These are phyloP conservation scores for Chaetodon auriga DNA, from an alignment of 2,113 vertebrate species.

Conservation along the genomic window DNA sequence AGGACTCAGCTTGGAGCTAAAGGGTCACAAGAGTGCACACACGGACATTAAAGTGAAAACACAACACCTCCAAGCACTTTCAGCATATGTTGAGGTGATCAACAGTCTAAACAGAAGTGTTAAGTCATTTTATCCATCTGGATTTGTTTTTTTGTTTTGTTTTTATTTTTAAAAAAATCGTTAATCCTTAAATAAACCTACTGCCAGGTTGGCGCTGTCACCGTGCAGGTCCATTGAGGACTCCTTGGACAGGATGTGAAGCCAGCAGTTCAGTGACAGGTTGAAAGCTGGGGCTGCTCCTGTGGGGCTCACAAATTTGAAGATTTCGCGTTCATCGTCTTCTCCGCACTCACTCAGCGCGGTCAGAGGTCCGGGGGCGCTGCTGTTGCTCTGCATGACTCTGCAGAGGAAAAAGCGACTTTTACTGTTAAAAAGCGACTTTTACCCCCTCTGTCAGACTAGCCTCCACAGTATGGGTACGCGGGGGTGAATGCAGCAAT, in stretches of 20 bases:
- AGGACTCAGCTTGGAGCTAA: background rate
- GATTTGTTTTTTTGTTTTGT: too few species aligned
- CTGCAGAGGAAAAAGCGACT: background rate
- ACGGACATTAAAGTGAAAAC: too few species aligned
- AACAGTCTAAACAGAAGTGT: too few species aligned
- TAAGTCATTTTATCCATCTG: background rate
- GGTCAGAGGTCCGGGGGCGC: slow-evolving; percentile 32
- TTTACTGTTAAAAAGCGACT: background rate
- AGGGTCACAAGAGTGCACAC: background rate
- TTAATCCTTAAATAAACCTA: slow-evolving; percentile 46
- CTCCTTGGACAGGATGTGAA: slow-evolving; percentile 83
- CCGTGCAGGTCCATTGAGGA: slow-evolving; percentile 76
- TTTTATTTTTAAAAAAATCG: background rate
- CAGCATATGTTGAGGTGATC: background rate
- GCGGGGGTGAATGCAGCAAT: background rate
- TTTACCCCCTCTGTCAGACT: background rate
- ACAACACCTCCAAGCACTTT: background rate
- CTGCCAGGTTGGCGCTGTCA: slow-evolving; percentile 79
- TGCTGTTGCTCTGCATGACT: slow-evolving; percentile 76
- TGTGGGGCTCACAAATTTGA: slow-evolving; percentile 60
- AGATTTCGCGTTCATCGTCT: slow-evolving; percentile 68
- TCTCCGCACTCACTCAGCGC: slow-evolving; percentile 65
- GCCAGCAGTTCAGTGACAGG: slow-evolving; percentile 84
- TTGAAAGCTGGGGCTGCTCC: slow-evolving; percentile 68
- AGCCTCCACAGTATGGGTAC: slow-evolving; percentile 17